These are phyloP conservation scores for Tetanocera ferruginea DNA, from an alignment of 2,888 invertebrate genomes.

Conservation along the genomic window DNA sequence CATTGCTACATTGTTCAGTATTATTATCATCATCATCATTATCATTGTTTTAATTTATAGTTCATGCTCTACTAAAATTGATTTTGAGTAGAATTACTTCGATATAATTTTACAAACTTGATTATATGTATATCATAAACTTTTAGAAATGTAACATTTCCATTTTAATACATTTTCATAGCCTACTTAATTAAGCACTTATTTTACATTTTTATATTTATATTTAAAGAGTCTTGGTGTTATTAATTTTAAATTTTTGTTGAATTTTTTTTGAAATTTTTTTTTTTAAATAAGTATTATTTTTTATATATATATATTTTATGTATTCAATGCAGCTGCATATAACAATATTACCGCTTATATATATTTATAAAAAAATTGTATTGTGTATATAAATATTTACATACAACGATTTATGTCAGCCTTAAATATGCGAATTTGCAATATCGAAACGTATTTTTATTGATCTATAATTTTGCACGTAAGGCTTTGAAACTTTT, in stretches of 20 bases:
- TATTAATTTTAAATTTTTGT: background rate
- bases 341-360: background rate
- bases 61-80: too few species aligned
- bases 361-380: background rate
- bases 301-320: background rate
- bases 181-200: background rate
- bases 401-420: constrained; percentile 20
- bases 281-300: background rate
- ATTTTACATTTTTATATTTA: background rate
- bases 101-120: too few species aligned
- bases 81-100: too few species aligned
- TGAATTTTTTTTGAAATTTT: background rate
- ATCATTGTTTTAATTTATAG: too few species aligned
- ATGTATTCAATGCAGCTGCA: too few species aligned
- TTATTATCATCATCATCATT: too few species aligned
- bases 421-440: constrained; percentile 36
- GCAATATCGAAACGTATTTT: constrained; percentile 1
- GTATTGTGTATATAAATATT: background rate
- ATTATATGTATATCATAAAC: too few species aligned
- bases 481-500: constrained; percentile 16
- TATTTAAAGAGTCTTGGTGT: background rate
- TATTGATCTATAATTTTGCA: constrained; percentile 9
- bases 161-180: background rate
- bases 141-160: background rate
- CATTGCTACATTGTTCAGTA: too few species aligned